Evolutionary conservation across 1,140 invertebrate genomes (phyloP), one percentile per base, ranked within the genome.

Genomic region (Atopsyche davidsoni): DNA sequence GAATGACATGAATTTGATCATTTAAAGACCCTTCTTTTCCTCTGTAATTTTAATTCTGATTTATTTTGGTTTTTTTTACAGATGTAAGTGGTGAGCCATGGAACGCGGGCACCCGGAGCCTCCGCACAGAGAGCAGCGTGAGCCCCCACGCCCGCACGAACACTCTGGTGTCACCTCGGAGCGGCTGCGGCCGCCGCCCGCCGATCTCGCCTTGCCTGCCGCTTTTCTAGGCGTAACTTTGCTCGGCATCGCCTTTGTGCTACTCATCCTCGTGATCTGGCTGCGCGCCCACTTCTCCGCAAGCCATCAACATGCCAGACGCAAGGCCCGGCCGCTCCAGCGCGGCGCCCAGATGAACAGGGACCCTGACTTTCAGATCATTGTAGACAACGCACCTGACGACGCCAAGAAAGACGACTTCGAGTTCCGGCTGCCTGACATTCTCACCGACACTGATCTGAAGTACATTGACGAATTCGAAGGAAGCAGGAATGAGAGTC

Each of bases 181-280:
- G 34, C 41, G 42, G 4, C 35, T 53, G n/a, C 39, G 43, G 13
- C 39, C 41, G 9, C 9, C 3, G 22, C 21, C 34, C 1, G 23
- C 28, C 3, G 46, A 54, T 23, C 11, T 51, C 9, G 46, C 43
- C 0, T 36, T 58, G 24, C 41, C 48, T 4, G 48, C 49, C 38
- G 41, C 52, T 11, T 34, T 55, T 16, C 40, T 51, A 23, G 47
- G 40, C 10, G 36, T 52, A n/a, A 47, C 56, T 11, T 10, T 51
- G 16, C 24, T 48, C n/a, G 51, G 35, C 36, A 28, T 47, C 11
- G 24, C 47, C 1, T 53, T 57, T 24, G 51, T 57, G 18, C 34
- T 58, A 2, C n/a, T 54, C 17, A 47, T 54, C 14, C 51, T 58
- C 7, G 13, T 58, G 6, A 32, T 43, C 17, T 58, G 55, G 55